phyloP scores from a whole-genome alignment of 2,797 vertebrate genomes.

The Tamandua tetradactyla region DNA sequence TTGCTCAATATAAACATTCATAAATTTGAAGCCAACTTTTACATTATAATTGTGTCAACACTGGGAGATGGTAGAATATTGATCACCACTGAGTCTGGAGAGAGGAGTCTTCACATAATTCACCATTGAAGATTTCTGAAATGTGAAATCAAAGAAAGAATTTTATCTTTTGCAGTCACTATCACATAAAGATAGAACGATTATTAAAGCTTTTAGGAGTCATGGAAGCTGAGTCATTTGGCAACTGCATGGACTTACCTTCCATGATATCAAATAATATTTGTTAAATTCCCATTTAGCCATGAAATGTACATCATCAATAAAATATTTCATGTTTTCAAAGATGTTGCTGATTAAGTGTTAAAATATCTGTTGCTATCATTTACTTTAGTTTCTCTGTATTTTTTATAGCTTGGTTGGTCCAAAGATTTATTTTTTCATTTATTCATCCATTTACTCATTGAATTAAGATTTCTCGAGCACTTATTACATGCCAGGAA shows the following conservation, averaged over 20 bases:
- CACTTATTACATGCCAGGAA: not conserved
- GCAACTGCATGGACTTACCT: not conserved
- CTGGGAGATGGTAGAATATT: conserved; percentile 37
- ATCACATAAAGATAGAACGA: conserved; percentile 4
- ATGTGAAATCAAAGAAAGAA: conserved; percentile 37
- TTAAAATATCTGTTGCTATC: not conserved
- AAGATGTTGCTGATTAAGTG: not conserved
- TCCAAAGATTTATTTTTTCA: not conserved
- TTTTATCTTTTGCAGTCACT: conserved; percentile 59
- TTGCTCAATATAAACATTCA: conserved; percentile 44
- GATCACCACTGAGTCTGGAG: not conserved
- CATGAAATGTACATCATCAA: conserved; percentile 21
- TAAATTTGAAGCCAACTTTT: conserved; percentile 34
- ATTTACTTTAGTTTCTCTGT: not conserved
- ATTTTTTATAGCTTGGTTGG: conserved; percentile 5
- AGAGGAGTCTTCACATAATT: not conserved
- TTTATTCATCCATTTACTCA: not conserved
- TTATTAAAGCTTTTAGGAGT: conserved; percentile 3
- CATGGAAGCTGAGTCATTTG: conserved; percentile 35
- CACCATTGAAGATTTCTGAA: conserved; percentile 32
- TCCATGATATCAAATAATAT: not conserved
- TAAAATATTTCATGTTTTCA: conserved; percentile 24
- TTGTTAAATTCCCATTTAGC: conserved; percentile 23
- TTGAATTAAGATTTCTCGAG: not conserved
- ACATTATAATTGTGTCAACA: not conserved